phyloP scores from a whole-genome alignment of 2,113 vertebrate genomes.

The Calidris pugnax region DNA sequence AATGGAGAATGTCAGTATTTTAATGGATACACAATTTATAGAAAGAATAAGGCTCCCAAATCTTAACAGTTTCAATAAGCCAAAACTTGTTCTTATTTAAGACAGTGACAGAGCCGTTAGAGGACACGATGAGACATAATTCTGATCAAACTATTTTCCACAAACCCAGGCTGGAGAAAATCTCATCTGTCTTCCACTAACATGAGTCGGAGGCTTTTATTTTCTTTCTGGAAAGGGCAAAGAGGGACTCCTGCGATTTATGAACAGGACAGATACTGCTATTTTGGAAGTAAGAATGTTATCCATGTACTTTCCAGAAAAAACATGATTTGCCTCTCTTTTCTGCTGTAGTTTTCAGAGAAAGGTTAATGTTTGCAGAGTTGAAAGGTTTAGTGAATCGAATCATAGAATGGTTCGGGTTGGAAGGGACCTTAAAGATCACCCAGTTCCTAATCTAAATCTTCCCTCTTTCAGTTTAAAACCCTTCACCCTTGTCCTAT shows the following conservation, averaged over 20 bases:
- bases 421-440: too few relatives aligned
- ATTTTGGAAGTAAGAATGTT: background rate
- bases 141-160: conserved; percentile 40
- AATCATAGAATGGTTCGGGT: too few relatives aligned
- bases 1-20: background rate
- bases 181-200: conserved; percentile 18
- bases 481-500: too few relatives aligned
- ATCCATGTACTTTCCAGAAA: background rate
- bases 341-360: background rate
- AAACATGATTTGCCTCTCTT: background rate
- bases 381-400: background rate
- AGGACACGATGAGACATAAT: background rate
- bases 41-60: background rate
- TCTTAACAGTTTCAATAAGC: background rate
- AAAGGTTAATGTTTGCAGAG: background rate
- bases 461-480: too few relatives aligned
- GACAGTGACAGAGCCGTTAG: background rate
- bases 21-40: background rate
- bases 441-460: too few relatives aligned
- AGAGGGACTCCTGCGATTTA: background rate
- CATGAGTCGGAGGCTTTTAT: background rate
- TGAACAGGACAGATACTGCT: background rate
- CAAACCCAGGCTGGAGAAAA: conserved; percentile 4
- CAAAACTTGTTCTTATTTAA: background rate
- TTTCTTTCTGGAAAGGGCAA: background rate